phyloP scores from a whole-genome alignment of 2,888 invertebrate genomes.

The Hipparchia sbordonii region DNA sequence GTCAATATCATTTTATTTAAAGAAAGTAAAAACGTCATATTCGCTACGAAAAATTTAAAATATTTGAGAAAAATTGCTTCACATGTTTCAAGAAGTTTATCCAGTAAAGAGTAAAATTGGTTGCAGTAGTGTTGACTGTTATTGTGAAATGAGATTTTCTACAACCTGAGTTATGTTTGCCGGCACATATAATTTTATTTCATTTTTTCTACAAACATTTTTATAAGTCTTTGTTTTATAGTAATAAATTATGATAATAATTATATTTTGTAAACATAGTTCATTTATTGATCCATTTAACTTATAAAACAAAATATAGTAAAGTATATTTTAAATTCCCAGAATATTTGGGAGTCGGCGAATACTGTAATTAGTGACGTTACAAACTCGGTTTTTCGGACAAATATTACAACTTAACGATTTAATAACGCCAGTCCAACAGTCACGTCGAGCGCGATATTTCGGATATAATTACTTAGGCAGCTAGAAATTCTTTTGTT shows the following conservation, averaged over 20 bases:
- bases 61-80: no score
- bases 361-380: no score
- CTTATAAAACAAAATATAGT: no score
- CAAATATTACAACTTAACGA: not conserved
- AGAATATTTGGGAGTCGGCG: not conserved
- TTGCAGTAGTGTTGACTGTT: constrained; percentile 19
- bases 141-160: constrained; percentile 36
- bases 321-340: not conserved
- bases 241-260: not conserved
- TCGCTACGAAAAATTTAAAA: no score
- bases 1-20: no score
- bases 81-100: constrained; percentile 30
- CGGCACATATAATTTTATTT: constrained; percentile 21
- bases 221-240: not conserved
- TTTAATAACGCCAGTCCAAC: not conserved
- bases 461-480: constrained; percentile 2
- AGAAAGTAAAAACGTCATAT: no score
- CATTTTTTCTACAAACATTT: constrained; percentile 1
- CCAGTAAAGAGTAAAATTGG: constrained; percentile 38
- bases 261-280: no score
- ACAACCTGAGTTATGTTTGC: constrained; percentile 26
- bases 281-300: no score
- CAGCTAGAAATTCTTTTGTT: constrained; percentile 16
- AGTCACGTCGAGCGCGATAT: constrained; percentile 1
- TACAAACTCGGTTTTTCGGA: no score